Evolutionary conservation across 1,140 invertebrate genomes (phyloP), one percentile per base, ranked within the genome.

Genomic region (Cotesia chilonis): DNA sequence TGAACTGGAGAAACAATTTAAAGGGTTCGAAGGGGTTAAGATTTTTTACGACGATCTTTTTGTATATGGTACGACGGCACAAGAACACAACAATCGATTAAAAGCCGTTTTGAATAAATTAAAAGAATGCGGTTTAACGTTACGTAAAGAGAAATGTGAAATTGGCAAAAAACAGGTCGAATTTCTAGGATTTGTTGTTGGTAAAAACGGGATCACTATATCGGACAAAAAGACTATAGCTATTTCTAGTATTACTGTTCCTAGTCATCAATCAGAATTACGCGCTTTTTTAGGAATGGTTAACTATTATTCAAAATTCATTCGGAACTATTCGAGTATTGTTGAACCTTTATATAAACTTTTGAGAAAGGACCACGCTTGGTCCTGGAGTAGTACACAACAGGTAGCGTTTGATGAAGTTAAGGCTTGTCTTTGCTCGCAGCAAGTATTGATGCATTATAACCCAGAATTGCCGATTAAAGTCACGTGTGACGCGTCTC

Each of bases 231-330:
- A 60, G 17, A 47, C 57, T 6, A 2, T 35, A 69, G 55, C 67
- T 12, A 60, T 69, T 60, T 17, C n/a, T 41, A 57, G 14, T 6
- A 69, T 69, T 14, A n/a, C 28, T 17, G 54, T 17, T 9, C 67
- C 67, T 14, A 9, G 9, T 9, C 47, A 69, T 60, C n/a, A 59
- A 38, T 38, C 67, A 0, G 67, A 69, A 57, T 28, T 69, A 37
- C 54, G 54, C 5, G 5, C 52, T 38, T 69, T 60, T 17, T 37
- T 69, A n/a, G 67, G 55, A 38, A 59, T 69, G 36, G 35, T 57
- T 7, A 69, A 69, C 41, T 69, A 59, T 69, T 69, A 69, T 59
- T 28, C 67, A 28, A 69, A 69, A 37, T 69, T 69, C 28, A 59
- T 69, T 60, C 12, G n/a, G n/a, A 69, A 69, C 41, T 69, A 69